Evolutionary conservation across 1,140 invertebrate genomes (phyloP).

Genomic region (Drosophila aff.): DNA sequence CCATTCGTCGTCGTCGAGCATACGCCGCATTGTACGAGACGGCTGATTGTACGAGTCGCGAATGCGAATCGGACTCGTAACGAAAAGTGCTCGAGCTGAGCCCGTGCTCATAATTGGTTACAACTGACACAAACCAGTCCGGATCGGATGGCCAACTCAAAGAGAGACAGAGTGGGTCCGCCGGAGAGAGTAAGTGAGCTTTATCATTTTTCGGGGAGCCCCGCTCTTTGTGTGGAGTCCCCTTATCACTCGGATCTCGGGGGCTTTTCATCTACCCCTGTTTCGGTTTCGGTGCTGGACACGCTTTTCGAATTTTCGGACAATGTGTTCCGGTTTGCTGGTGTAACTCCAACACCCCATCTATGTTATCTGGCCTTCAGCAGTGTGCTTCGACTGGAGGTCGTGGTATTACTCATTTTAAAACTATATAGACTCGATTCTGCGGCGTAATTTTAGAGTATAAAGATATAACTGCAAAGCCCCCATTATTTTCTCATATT

Average conservation of each 20-base stretch:
- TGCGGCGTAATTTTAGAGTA: conserved; percentile 18
- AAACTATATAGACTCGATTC: not conserved
- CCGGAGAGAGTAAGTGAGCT: conserved; percentile 6
- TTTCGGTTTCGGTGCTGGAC: not conserved
- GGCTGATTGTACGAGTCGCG: conserved; percentile 24
- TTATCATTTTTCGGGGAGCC: conserved; percentile 20
- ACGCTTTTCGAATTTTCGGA: conserved; percentile 5
- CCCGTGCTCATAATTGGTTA: conserved; percentile 47
- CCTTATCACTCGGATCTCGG: conserved; percentile 24
- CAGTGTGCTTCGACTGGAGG: not conserved
- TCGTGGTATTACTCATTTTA: not conserved
- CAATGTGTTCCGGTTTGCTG: conserved; percentile 12
- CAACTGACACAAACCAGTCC: conserved; percentile 50
- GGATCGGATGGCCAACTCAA: conserved; percentile 41
- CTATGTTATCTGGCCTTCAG: conserved; percentile 16
- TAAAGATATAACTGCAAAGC: conserved; percentile 18
- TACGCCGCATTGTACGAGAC: conserved; percentile 16
- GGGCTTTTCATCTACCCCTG: not conserved
- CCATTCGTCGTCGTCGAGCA: conserved; percentile 16
- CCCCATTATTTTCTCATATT: conserved; percentile 4
- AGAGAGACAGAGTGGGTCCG: conserved; percentile 5
- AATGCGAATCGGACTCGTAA: conserved; percentile 24
- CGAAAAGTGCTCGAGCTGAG: conserved; percentile 14
- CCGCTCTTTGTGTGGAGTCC: not conserved
- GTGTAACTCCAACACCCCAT: not conserved